Conservation (phyloP, 2,797 vertebrate species). For the Halcyon leucocephala region DNA sequence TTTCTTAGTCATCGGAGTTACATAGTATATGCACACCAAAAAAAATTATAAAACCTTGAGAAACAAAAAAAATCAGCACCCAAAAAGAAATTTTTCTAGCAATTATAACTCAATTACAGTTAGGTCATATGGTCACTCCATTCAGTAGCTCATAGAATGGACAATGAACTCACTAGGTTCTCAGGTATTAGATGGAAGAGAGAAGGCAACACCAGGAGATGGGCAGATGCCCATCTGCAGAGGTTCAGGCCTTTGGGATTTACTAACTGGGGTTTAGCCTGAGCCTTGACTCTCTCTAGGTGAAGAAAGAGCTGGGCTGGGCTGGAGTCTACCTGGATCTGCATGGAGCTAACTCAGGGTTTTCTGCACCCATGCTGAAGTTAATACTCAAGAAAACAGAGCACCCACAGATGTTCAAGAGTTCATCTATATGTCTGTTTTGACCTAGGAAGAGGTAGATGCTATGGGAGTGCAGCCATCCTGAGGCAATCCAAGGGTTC, state of each 20-base stretch:
- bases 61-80: neutral
- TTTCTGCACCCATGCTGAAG: neutral
- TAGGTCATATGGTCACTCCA: neutral
- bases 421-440: neutral
- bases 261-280: neutral
- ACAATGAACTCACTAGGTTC: neutral
- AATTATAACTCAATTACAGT: neutral
- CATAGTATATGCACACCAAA: neutral
- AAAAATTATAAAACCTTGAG: neutral
- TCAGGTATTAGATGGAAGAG: neutral
- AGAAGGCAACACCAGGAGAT: neutral
- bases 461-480: accelerated
- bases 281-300: neutral
- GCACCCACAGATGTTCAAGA: neutral
- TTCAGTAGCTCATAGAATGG: neutral
- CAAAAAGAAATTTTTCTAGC: conserved; percentile 12
- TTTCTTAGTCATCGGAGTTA: neutral
- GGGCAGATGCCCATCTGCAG: neutral
- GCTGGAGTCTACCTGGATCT: neutral
- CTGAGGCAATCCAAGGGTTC: neutral
- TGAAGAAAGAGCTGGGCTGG: neutral
- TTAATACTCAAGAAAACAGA: neutral
- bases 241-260: neutral
- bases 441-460: neutral
- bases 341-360: neutral